Base-by-base conservation (phyloP, 1,140 invertebrate species). In the Sycobia sp. region DNA sequence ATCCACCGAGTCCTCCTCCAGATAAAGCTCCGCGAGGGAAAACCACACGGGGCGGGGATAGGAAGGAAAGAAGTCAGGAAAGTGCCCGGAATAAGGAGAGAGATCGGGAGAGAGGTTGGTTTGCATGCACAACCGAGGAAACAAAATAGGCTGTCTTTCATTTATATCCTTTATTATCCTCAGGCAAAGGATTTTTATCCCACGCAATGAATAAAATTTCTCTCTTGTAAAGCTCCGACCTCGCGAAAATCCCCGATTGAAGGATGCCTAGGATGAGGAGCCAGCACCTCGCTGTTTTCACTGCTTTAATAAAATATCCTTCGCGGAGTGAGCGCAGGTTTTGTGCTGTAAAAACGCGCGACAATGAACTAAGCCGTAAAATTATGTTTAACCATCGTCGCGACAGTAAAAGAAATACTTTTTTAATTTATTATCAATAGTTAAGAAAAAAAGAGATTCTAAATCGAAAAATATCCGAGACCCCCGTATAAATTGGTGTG, bases 121-220 rank as follows among this genome's bases (percentile, higher is more conserved):
- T 23, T 16, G 22, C 27, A 27, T 8, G 16, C 47, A 4, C 8
- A n/a, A 14, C 14, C 32, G 18, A 41, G 36, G 51, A 54, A 54
- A 54, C 25, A 41, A 41, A 39, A 54, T 41, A 41, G 41, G 51
- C 27, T 36, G 14, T 27, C 14, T 54, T 29, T 54, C 51, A 41
- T 41, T 54, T 41, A n/a, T n/a, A 41, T 41, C 51, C 51, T 25
- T 27, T 41, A 27, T 54, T 41, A 53, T 41, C 36, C 36, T 32
- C 38, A 3, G 5, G 36, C 8, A 27, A 18, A 41, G 51, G 38
- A 54, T 54, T 54, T 41, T 39, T 8, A n/a, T n/a, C n/a, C n/a
- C n/a, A n/a, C n/a, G 51, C 51, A 14, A 4, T 0, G 20, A 11
- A 27, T 7, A 32, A 49, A 39, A 16, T 18, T 20, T 5, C 20